A percentile compares a stretch with the other conserved stretches of the same genome.
These are phyloP conservation scores for Euura lappo DNA, from an alignment of 1,140 invertebrate genomes.

Conservation along the genomic window DNA sequence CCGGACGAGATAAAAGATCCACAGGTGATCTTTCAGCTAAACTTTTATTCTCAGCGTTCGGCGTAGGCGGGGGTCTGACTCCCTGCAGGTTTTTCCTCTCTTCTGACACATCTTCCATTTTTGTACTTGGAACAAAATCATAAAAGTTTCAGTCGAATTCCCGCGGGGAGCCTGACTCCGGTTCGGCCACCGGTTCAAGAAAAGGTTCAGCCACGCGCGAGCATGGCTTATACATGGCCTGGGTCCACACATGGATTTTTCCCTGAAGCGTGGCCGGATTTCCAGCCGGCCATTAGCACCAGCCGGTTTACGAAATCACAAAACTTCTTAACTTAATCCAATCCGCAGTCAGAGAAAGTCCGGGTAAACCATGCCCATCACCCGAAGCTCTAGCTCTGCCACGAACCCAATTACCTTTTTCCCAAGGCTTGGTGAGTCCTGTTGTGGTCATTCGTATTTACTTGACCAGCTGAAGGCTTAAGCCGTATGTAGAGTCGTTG, in stretches of 20 bases:
- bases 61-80: neutral
- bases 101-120: slow-evolving; percentile 7
- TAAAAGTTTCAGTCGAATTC: slow-evolving; percentile 44
- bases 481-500: neutral
- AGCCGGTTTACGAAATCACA: slow-evolving; percentile 35
- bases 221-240: neutral
- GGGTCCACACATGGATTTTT: neutral
- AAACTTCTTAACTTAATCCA: slow-evolving; percentile 34
- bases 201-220: slow-evolving; percentile 6
- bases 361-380: neutral
- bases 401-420: slow-evolving; percentile 7
- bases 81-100: neutral
- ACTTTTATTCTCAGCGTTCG: neutral
- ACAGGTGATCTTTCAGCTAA: neutral
- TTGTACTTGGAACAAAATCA: slow-evolving; percentile 37
- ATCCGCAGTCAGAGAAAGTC: slow-evolving; percentile 13
- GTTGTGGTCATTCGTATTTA: neutral
- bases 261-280: slow-evolving; percentile 12
- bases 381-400: neutral
- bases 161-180: neutral
- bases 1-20: neutral
- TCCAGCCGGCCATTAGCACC: slow-evolving; percentile 28
- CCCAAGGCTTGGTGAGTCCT: neutral
- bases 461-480: neutral
- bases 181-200: neutral